Evolutionary conservation across 2,888 invertebrate genomes (phyloP), one percentile per base, ranked within the genome.

Genomic region (Mythimna ferrago): DNA sequence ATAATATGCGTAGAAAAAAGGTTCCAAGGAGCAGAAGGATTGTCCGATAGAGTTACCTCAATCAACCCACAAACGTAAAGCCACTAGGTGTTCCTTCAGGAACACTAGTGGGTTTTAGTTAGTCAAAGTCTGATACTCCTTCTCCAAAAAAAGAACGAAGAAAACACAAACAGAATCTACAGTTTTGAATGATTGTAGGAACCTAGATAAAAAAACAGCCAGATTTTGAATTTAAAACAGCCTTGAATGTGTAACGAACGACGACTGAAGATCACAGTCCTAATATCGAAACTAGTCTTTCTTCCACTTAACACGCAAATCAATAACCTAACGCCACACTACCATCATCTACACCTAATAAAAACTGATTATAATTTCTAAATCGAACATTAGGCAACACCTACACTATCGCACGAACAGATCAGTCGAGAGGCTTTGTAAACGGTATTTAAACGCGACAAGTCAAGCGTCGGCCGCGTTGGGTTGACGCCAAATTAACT

Each of bases 401-500:
- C 78, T 76, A 81, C 76, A 57, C 73, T 86, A 88, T 88, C 87
- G 62, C 35, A 32, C 41, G 64, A 64, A 66, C 71, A 80, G 79
- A 88, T 86, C 79, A 64, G 82, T 41, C 71, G 73, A 67, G 80
- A 75, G 72, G 79, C 65, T 71, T 76, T 78, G 83, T 78, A 78
- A 77, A 82, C 80, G 77, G 76, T 76, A 81, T 82, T 79, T 64
- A 81, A 74, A 73, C 84, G 87, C 87, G 85, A 86, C 87, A 86
- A 85, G 84, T 82, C 86, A 81, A 82, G 81, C 80, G 88, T 79
- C 84, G 87, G 83, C 89, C 86, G 81, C 80, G 88, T 80, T 84
- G 87, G 84, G 89, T 92, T 93, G 92, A 93, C 92, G 92, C 90
- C 89, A 87, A 91, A 93, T 93, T 93, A 92, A 90, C 92, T 90